Conservation (phyloP, 2,113 vertebrate species). For the Podarcis muralis region DNA sequence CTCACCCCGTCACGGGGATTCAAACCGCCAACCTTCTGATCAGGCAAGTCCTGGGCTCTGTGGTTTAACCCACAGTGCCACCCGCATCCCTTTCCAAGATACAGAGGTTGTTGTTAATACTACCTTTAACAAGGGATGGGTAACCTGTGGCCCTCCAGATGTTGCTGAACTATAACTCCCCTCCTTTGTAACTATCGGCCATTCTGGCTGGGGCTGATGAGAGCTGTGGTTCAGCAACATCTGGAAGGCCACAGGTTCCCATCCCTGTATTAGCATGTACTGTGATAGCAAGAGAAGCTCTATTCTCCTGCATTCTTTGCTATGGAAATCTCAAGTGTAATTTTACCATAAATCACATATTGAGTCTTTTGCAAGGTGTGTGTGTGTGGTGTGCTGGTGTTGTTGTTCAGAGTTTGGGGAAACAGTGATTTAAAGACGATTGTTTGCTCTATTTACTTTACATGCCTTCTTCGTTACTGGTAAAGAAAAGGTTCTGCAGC, state of each 20-base stretch:
- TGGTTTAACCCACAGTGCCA: no score
- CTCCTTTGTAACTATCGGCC: no score
- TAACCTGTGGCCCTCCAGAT: no score
- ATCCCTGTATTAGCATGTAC: background rate
- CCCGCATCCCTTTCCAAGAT: background rate
- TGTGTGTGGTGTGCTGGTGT: constrained; percentile 17
- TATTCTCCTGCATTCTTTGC: background rate
- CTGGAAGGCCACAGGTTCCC: no score
- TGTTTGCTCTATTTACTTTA: constrained; percentile 25
- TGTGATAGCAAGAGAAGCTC: constrained; percentile 9
- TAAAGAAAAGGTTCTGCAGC: background rate
- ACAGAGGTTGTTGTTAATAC: constrained; percentile 2
- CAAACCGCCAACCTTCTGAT: no score
- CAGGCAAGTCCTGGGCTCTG: no score
- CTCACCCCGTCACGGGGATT: no score
- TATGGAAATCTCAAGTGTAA: constrained; percentile 13
- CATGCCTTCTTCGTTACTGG: constrained; percentile 16
- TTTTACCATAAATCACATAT: constrained; percentile 25
- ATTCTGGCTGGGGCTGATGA: no score
- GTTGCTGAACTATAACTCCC: no score
- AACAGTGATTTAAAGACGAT: constrained; percentile 10
- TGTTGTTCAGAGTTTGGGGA: constrained; percentile 40
- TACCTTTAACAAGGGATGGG: no score
- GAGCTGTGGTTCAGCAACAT: no score
- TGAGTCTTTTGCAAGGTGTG: constrained; percentile 20